Conservation (phyloP, 2,888 invertebrate genomes). For the Apoda limacodes region DNA sequence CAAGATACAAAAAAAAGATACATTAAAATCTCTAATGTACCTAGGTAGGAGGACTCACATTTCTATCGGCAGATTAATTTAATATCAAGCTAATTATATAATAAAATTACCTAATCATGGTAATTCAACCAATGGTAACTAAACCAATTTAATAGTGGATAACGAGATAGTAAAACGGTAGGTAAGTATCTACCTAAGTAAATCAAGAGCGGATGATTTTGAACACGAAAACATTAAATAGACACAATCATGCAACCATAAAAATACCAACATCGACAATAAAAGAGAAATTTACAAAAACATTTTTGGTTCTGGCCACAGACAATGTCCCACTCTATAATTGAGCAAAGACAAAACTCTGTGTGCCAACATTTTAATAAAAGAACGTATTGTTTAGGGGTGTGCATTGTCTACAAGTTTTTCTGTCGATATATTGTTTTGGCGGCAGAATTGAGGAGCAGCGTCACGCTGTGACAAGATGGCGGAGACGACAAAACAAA, state of each 20-base stretch:
- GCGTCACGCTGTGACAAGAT: slow-evolving; percentile 44
- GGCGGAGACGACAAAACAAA: slow-evolving; percentile 26
- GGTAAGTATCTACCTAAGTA: slow-evolving; percentile 14
- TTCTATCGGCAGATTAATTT: no score
- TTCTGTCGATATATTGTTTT: slow-evolving; percentile 37
- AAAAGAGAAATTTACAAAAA: slow-evolving; percentile 51
- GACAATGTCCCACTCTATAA: slow-evolving; percentile 48
- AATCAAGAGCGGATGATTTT: slow-evolving; percentile 36
- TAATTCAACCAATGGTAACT: slow-evolving; percentile 9
- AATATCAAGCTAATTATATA: slow-evolving; percentile 15
- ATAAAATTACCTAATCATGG: slow-evolving; percentile 6
- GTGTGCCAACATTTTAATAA: slow-evolving; percentile 40
- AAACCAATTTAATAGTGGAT: slow-evolving; percentile 1
- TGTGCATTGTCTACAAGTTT: no score
- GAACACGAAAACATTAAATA: slow-evolving; percentile 47
- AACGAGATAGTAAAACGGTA: slow-evolving; percentile 1
- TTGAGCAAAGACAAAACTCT: slow-evolving; percentile 59
- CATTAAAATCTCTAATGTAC: no score
- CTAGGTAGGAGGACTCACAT: no score
- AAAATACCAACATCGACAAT: slow-evolving; percentile 23
- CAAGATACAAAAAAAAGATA: no score
- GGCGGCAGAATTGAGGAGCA: slow-evolving; percentile 47
- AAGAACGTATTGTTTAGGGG: no score
- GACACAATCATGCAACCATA: slow-evolving; percentile 24
- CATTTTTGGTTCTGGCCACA: slow-evolving; percentile 34